These are phyloP conservation scores for Chloroclysta siterata DNA, from an alignment of 2,888 invertebrate species.

Conservation along the genomic window DNA sequence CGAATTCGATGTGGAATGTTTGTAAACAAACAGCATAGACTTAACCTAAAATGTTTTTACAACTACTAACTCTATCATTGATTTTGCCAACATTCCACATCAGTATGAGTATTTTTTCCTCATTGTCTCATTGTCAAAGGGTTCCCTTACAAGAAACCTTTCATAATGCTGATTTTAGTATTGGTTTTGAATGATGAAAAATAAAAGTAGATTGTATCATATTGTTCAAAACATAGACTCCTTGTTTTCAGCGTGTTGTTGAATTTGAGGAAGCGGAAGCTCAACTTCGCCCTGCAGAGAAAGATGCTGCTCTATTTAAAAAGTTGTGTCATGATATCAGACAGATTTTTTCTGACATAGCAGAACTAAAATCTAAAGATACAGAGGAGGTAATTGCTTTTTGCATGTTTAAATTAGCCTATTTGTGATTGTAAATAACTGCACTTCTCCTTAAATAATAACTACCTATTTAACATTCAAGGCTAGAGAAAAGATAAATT, in stretches of 20 bases:
- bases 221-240: not conserved
- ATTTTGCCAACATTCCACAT: too few species aligned
- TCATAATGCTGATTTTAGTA: too few species aligned
- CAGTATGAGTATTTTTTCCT: too few species aligned
- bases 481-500: slow-evolving; percentile 86
- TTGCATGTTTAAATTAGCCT: not conserved
- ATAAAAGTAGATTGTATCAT: too few species aligned
- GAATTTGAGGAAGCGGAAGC: slow-evolving; percentile 91
- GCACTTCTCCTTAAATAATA: not conserved
- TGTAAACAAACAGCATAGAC: too few species aligned
- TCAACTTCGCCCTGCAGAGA: slow-evolving; percentile 85
- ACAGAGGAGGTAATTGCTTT: slow-evolving; percentile 79
- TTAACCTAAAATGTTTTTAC: too few species aligned
- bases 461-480: slow-evolving; percentile 50
- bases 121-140: too few species aligned
- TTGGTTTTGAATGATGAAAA: too few species aligned
- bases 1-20: too few species aligned
- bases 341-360: slow-evolving; percentile 88
- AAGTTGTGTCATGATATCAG: slow-evolving; percentile 89
- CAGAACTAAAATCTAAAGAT: slow-evolving; percentile 86
- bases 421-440: not conserved
- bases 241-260: slow-evolving; percentile 85
- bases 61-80: too few species aligned
- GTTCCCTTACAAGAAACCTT: too few species aligned
- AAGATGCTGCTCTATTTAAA: slow-evolving; percentile 88